Evolutionary conservation across 37 sponge, comb jelly and placozoan species (phyloP), one percentile per base, ranked within the genome.

Genomic region (Chondrilla cf. caribensis): DNA sequence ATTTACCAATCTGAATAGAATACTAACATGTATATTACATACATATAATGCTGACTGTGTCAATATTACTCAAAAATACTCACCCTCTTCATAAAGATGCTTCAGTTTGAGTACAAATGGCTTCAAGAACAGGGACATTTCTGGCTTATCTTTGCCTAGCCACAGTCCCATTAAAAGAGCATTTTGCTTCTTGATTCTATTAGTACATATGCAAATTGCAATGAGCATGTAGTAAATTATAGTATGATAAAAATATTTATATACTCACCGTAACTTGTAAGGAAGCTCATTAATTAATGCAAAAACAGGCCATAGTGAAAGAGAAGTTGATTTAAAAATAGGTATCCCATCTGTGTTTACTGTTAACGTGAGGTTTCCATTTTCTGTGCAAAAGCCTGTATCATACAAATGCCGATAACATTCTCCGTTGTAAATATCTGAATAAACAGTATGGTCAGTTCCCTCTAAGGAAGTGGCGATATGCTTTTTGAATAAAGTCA

Each of bases 281-380:
- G 78, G 78, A 17, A 77, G 28, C 28, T 77, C 78, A 77, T 77
- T 77, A 17, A 77, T 77, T 2, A 44, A 17, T 18, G 41, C 32
- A 77, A 38, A 41, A 22, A 77, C 43, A 43, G 78, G 78, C 78
- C 78, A 77, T 2, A 77, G 22, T 35, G 47, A 44, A 3, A 18
- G 28, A 35, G 15, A 38, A 44, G 44, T 38, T 15, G 78, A 77
- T 47, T 77, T 77, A 54, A 38, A 77, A 21, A 77, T 29, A 24
- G 47, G 47, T 40, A 77, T n/a, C 17, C 78, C 78, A 77, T 77
- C 78, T 2, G 78, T 77, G 38, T 77, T 77, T 24, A 40, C 43
- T 18, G 54, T 77, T 18, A 77, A 44, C 3, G 78, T 38, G 18
- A 77, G 21, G 51, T 77, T 77, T 31, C 38, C 38, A 2, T 6